Base-by-base conservation (phyloP, 53 echinoderm and acorn worm species). In the Echinometra lucunter region DNA sequence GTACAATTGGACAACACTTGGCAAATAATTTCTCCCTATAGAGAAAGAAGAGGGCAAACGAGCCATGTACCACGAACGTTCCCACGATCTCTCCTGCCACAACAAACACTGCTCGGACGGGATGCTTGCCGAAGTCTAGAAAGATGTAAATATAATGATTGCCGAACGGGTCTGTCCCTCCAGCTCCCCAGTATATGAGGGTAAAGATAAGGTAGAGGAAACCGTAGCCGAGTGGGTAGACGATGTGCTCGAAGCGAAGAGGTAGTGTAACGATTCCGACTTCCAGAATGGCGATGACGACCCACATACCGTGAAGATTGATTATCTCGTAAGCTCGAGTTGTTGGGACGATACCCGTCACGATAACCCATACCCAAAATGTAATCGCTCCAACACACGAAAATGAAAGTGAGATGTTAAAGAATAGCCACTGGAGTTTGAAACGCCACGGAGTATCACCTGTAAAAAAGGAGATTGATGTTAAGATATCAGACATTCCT, bases 151-250 rank as follows among this genome's bases (percentile, higher is more conserved):
- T 93, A 49, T 93, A 93, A 72, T 55, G 56, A 55, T 93, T 74
- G 7, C 93, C 93, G 57, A 38, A 78, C 16, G 80, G 75, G 37
- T 74, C 75, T 2, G 93, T 93, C 1, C 93, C 93, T 32, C 93
- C 91, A 1, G 97, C 95, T 72, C 78, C 93, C 91, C 95, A 97
- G 89, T 97, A 97, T 11, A 97, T 95, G 49, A 95, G 45, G 4
- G 95, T 91, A 72, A 96, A 96, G 82, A 81, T 72, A 17, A 96
- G 55, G 89, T 97, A 97, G 35, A 94, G 0, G 45, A 89, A 17
- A 17, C 97, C 96, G 89, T 95, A 95, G 40, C 95, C 16, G 87
- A 95, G 42, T 18, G 96, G 95, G 92, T 96, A 97, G 92, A 97
- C 37, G 92, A 96, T 93, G 92, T 97, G 97, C 27, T 93, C 95